Percentiles rank a stretch among this genome's conserved stretches.
Conservation (phyloP, 2,888 invertebrate species). For the Eledona agricola region DNA sequence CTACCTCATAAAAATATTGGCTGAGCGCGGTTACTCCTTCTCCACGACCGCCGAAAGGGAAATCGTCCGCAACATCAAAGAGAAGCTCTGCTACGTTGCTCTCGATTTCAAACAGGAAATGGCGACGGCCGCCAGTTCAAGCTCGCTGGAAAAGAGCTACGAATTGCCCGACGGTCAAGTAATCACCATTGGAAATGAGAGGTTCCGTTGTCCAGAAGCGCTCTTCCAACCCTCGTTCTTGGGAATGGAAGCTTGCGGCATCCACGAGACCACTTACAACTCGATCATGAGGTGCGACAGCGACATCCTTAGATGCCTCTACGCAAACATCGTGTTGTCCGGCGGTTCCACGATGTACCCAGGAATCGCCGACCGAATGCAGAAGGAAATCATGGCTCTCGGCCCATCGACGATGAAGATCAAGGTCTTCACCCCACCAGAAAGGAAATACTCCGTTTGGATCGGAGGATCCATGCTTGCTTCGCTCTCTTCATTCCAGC, state of each 20-base stretch:
- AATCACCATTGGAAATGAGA: constrained; percentile 91
- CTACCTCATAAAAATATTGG: constrained; percentile 93
- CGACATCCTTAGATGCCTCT: constrained; percentile 95
- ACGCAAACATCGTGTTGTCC: constrained; percentile 93
- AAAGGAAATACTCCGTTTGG: constrained; percentile 96
- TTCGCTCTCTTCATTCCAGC: constrained; percentile 91
- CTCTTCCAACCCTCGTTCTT: constrained; percentile 94
- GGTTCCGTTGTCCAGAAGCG: constrained; percentile 96
- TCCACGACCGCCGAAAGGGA: constrained; percentile 93
- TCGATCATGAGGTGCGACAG: constrained; percentile 98
- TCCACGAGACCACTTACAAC: constrained; percentile 92
- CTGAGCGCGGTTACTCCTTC: constrained; percentile 90
- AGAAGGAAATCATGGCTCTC: constrained; percentile 90
- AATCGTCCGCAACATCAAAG: constrained; percentile 95
- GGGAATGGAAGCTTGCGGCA: constrained; percentile 87
- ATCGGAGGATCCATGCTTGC: constrained; percentile 92
- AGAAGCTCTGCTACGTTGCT: constrained; percentile 90
- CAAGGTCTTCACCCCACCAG: constrained; percentile 92
- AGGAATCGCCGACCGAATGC: constrained; percentile 84
- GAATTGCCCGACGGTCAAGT: constrained; percentile 93
- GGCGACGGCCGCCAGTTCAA: constrained; percentile 91
- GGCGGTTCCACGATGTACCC: constrained; percentile 97
- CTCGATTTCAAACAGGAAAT: constrained; percentile 94
- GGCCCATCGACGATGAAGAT: constrained; percentile 93
- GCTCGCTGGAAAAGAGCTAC: constrained; percentile 93